These are phyloP conservation scores for Belgica antarctica DNA, from an alignment of 2,888 invertebrate species.

Conservation along the genomic window DNA sequence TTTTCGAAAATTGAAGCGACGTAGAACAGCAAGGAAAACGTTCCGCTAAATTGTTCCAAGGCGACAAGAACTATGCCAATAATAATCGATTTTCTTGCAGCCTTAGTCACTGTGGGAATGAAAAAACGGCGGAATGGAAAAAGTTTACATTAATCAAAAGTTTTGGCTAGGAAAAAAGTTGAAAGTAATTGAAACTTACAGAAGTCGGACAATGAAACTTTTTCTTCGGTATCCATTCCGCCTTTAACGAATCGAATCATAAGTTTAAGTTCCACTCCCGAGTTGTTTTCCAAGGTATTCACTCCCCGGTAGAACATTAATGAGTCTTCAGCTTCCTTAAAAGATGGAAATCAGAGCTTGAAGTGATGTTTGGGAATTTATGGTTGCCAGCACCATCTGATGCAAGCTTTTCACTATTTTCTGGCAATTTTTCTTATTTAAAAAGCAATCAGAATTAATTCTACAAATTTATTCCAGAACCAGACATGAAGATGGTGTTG, in stretches of 20 bases:
- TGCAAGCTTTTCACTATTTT: no score
- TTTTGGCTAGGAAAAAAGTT: background rate
- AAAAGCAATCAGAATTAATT: no score
- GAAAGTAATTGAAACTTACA: background rate
- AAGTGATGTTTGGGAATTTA: no score
- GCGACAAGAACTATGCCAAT: background rate
- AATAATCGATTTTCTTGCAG: background rate
- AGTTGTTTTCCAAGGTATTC: background rate
- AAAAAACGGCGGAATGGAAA: background rate
- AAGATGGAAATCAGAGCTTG: background rate
- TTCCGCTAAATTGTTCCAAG: background rate
- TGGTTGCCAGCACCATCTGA: no score
- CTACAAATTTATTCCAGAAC: no score
- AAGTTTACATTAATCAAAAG: background rate
- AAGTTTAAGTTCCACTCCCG: background rate
- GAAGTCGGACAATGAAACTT: slow-evolving; percentile 1
- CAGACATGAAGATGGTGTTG: no score
- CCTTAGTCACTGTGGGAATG: background rate
- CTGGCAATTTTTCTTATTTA: no score
- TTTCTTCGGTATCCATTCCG: background rate
- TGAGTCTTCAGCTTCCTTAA: background rate
- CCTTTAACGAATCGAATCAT: background rate
- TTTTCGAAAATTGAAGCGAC: background rate
- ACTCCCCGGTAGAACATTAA: slow-evolving; percentile 1
- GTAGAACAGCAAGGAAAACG: background rate